These are phyloP conservation scores for Nasonia vitripennis DNA, from an alignment of 1,140 invertebrate species.

Conservation along the genomic window DNA sequence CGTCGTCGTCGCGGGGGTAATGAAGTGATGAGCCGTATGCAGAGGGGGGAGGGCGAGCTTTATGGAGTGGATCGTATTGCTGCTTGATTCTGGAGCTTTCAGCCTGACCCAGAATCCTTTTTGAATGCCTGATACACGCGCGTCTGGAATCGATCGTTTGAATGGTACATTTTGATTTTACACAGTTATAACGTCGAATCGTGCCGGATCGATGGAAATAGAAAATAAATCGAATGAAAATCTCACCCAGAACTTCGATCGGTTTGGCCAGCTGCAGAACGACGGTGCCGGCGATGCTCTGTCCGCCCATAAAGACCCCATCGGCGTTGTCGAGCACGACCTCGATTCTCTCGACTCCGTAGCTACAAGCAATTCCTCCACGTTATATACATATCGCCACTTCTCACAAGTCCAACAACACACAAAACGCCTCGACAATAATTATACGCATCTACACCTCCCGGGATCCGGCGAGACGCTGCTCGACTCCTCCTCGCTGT, in stretches of 20 bases:
- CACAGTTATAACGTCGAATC: no score
- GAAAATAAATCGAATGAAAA: not conserved
- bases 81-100: not conserved
- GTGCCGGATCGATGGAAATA: no score
- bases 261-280: conserved; percentile 52
- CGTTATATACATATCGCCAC: not conserved
- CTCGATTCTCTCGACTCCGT: conserved; percentile 57
- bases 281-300: conserved; percentile 58
- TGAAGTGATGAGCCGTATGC: not conserved
- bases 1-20: not conserved
- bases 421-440: not conserved
- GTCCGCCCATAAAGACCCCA: conserved; percentile 57
- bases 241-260: conserved; percentile 57
- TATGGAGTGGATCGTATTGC: not conserved
- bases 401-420: no score
- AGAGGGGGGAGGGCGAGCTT: not conserved
- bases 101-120: not conserved
- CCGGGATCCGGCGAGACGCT: not conserved
- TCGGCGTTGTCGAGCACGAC: conserved; percentile 57
- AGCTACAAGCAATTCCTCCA: conserved; percentile 51
- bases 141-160: no score
- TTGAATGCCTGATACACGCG: no score
- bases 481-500: not conserved
- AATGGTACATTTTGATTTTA: no score
- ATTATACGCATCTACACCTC: conserved; percentile 2